Evolutionary conservation across 2,888 invertebrate genomes (phyloP).

Genomic region (Leptarthrus brevirostris): DNA sequence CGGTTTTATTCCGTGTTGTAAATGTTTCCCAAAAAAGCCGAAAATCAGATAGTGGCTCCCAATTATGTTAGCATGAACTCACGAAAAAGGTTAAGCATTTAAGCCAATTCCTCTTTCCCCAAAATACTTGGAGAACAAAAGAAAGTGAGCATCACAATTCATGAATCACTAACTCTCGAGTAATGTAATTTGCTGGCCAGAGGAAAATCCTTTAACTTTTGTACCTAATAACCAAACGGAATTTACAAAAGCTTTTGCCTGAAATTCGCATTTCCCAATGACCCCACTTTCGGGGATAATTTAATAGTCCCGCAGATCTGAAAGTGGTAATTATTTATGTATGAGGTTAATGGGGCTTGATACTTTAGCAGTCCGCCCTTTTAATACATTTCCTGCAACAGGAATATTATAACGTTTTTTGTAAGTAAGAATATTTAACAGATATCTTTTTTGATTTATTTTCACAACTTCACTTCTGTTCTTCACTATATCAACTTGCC

Average conservation of each 20-base stretch:
- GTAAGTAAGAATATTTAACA: too few species aligned
- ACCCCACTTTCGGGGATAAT: conserved; percentile 32
- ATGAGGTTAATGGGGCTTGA: conserved; percentile 35
- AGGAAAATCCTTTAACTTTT: conserved; percentile 1
- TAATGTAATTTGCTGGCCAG: conserved; percentile 1
- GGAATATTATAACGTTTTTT: too few species aligned
- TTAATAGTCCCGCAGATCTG: conserved; percentile 29
- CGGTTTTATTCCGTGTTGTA: too few species aligned
- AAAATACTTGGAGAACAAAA: too few species aligned
- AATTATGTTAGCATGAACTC: too few species aligned
- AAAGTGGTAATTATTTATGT: conserved; percentile 34
- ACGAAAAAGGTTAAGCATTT: too few species aligned
- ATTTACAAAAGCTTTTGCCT: conserved; percentile 26
- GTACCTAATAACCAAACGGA: neutral
- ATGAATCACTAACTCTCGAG: conserved; percentile 14
- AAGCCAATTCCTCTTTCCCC: too few species aligned
- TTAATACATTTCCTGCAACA: neutral
- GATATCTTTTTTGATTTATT: neutral
- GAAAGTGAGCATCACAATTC: too few species aligned
- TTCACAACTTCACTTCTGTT: too few species aligned
- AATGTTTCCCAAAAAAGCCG: too few species aligned
- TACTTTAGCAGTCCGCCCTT: conserved; percentile 3
- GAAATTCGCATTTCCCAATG: neutral
- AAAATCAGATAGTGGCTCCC: too few species aligned
- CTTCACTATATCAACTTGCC: too few species aligned